These are phyloP conservation scores for Lagocephalus sceleratus DNA, from an alignment of 2,797 vertebrate species.

Conservation along the genomic window DNA sequence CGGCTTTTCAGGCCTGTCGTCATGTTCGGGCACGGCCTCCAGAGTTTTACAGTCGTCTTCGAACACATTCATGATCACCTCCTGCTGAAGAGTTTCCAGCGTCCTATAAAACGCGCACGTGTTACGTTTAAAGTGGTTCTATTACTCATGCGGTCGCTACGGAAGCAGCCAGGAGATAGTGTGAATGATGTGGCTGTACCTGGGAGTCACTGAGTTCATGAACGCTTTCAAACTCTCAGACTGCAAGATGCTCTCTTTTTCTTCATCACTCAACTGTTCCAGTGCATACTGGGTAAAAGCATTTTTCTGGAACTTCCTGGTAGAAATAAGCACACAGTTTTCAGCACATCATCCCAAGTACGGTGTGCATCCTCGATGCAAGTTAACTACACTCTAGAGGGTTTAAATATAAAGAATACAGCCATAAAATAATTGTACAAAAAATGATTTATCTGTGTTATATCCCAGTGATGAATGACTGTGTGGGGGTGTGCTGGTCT, in stretches of 20 bases:
- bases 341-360: too few species aligned
- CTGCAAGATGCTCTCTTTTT: constrained; percentile 66
- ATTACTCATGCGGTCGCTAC: neutral
- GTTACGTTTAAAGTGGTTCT: constrained; percentile 10
- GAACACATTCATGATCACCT: constrained; percentile 84
- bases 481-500: constrained; percentile 6
- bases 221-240: constrained; percentile 77
- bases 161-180: constrained; percentile 8
- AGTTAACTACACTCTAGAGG: too few species aligned
- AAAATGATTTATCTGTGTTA: too few species aligned
- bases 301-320: constrained; percentile 82
- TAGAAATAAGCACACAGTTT: constrained; percentile 10
- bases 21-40: constrained; percentile 52
- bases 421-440: too few species aligned
- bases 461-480: too few species aligned
- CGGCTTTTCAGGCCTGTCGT: constrained; percentile 29
- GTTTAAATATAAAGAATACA: too few species aligned
- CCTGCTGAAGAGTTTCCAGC: constrained; percentile 85
- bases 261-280: constrained; percentile 76
- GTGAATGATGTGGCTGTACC: constrained; percentile 64
- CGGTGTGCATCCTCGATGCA: too few species aligned
- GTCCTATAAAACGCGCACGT: constrained; percentile 67
- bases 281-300: constrained; percentile 79
- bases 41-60: constrained; percentile 82
- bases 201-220: constrained; percentile 65